Conservation (phyloP, 2,797 vertebrate genomes). For the Myripristis jacobus region DNA sequence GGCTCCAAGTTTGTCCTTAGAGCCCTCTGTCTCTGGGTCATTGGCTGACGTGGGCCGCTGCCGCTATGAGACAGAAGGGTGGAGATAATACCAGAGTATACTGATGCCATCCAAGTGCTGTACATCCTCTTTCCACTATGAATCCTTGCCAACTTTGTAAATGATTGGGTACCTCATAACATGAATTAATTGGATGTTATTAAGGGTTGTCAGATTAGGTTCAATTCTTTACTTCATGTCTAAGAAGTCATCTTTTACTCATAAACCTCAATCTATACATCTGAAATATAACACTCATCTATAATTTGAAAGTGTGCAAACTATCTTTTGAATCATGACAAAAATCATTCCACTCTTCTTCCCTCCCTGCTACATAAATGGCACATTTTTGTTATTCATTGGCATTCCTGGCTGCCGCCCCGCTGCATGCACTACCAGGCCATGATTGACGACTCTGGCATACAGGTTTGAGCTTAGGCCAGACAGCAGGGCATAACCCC, state of each 20-base stretch:
- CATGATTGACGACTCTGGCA: constrained; percentile 81
- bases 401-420: constrained; percentile 62
- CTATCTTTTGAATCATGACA: constrained; percentile 31
- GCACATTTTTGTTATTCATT: constrained; percentile 64
- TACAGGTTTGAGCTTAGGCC: constrained; percentile 61
- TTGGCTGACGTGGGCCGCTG: constrained; percentile 84
- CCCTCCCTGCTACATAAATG: constrained; percentile 56
- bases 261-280: constrained; percentile 17
- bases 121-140: constrained; percentile 11
- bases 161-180: constrained; percentile 5
- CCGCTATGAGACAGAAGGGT: constrained; percentile 67
- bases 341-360: constrained; percentile 20
- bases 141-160: constrained; percentile 11
- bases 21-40: constrained; percentile 82
- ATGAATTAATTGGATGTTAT: constrained; percentile 12
- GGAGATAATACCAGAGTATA: constrained; percentile 15
- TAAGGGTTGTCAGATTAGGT: neutral
- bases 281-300: constrained; percentile 35
- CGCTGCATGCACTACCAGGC: constrained; percentile 49
- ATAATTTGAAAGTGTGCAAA: constrained; percentile 37
- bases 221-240: neutral
- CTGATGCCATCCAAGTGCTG: neutral
- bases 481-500: constrained; percentile 70
- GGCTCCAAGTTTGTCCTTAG: constrained; percentile 81
- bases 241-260: constrained; percentile 15